These are phyloP conservation scores for Karalla daura DNA, from an alignment of 2,797 vertebrate species.

Conservation along the genomic window DNA sequence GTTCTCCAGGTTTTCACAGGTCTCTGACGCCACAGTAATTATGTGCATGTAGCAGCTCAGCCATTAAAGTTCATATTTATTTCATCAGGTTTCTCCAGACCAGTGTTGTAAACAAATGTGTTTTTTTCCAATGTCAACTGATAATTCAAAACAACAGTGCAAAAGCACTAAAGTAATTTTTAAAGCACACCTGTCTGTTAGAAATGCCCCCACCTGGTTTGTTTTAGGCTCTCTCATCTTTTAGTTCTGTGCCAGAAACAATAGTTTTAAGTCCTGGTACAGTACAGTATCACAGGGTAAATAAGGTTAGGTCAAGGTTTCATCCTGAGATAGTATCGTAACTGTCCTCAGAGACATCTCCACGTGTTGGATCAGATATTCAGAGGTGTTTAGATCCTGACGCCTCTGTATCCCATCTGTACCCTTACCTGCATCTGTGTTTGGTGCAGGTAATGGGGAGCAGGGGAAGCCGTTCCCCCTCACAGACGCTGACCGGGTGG, in stretches of 20 bases:
- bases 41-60: not conserved
- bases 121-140: not conserved
- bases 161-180: no score
- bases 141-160: not conserved
- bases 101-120: not conserved
- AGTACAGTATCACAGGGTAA: not conserved
- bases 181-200: no score
- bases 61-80: slow-evolving; percentile 2
- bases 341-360: no score
- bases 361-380: not conserved
- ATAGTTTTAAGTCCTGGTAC: not conserved
- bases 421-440: slow-evolving; percentile 1
- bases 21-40: not conserved
- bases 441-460: slow-evolving; percentile 89
- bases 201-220: not conserved
- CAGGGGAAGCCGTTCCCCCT: slow-evolving; percentile 92
- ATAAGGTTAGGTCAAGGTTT: not conserved
- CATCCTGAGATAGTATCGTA: no score
- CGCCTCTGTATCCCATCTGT: no score
- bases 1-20: not conserved
- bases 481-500: slow-evolving; percentile 89
- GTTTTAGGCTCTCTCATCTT: not conserved
- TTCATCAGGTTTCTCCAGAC: slow-evolving; percentile 7
- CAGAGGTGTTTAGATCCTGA: not conserved
- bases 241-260: not conserved